Evolutionary conservation across 2,113 vertebrate genomes (phyloP).

Genomic region (Oxyruncus cristatus): DNA sequence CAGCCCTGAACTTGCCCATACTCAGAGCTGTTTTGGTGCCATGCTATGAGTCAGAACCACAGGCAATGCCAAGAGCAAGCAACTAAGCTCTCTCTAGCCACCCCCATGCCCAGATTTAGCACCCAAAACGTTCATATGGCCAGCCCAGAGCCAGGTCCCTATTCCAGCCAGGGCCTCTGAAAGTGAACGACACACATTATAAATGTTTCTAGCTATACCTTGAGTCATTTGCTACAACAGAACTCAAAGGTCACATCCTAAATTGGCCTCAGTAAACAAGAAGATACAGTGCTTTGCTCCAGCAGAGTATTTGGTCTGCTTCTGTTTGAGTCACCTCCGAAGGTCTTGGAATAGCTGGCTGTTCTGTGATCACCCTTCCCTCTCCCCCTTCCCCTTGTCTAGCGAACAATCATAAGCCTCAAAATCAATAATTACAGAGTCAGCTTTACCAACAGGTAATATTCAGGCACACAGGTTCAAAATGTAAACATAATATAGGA

Average conservation of each 20-base stretch:
- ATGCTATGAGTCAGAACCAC: rapidly evolving
- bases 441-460: conserved; percentile 28
- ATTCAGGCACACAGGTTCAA: neutral
- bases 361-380: neutral
- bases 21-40: neutral
- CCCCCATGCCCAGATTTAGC: neutral
- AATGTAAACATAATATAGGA: conserved; percentile 46
- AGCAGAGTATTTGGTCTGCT: neutral
- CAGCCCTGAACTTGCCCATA: neutral
- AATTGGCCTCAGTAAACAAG: neutral
- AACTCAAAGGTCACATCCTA: neutral
- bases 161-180: neutral
- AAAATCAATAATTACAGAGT: conserved; percentile 48
- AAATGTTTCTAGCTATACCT: neutral
- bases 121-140: neutral
- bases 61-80: rapidly evolving
- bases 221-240: neutral
- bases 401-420: neutral
- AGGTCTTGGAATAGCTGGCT: neutral
- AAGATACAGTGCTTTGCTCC: neutral
- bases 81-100: neutral
- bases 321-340: neutral
- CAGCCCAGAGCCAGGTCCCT: neutral
- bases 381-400: neutral
- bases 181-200: neutral